Percentiles rank a stretch among this genome's conserved stretches.
Conservation (phyloP, 2,797 vertebrate species). For the Fundulus diaphanus region DNA sequence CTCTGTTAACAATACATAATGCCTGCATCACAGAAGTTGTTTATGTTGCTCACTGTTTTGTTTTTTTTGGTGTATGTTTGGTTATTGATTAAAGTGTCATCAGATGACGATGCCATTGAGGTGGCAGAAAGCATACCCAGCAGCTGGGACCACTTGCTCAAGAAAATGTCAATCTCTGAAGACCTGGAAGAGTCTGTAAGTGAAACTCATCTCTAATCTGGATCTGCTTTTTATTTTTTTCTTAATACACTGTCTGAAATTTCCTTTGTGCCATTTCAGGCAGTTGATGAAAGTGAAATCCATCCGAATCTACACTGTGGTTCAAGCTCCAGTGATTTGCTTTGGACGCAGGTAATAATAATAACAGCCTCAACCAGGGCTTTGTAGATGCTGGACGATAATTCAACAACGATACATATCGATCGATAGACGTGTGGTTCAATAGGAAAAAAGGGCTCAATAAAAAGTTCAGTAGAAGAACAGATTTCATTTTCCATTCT, state of each 20-base stretch:
- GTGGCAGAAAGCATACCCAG: slow-evolving; percentile 37
- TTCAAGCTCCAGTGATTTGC: slow-evolving; percentile 10
- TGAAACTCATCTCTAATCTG: neutral
- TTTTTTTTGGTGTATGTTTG: neutral
- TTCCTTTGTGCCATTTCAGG: slow-evolving; percentile 40
- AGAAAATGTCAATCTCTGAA: slow-evolving; percentile 56
- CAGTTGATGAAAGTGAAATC: slow-evolving; percentile 42
- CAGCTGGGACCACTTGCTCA: slow-evolving; percentile 61
- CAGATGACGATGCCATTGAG: slow-evolving; percentile 74
- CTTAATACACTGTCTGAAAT: neutral
- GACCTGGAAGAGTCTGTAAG: slow-evolving; percentile 76
- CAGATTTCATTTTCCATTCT: no score
- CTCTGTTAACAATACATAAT: neutral
- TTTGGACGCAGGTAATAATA: slow-evolving; percentile 55
- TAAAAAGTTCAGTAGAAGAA: no score
- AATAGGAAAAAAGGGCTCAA: no score
- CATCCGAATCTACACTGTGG: neutral
- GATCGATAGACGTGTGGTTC: no score
- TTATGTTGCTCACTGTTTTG: no score
- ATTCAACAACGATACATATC: no score
- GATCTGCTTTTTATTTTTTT: neutral
- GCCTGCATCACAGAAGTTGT: neutral
- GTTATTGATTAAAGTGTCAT: slow-evolving; percentile 2
- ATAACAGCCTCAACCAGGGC: no score
- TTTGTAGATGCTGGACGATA: no score